A percentile compares a stretch with the other conserved stretches of the same genome.
Evolutionary conservation across 1,140 invertebrate genomes (phyloP).

Genomic region (Microplitis demolitor): DNA sequence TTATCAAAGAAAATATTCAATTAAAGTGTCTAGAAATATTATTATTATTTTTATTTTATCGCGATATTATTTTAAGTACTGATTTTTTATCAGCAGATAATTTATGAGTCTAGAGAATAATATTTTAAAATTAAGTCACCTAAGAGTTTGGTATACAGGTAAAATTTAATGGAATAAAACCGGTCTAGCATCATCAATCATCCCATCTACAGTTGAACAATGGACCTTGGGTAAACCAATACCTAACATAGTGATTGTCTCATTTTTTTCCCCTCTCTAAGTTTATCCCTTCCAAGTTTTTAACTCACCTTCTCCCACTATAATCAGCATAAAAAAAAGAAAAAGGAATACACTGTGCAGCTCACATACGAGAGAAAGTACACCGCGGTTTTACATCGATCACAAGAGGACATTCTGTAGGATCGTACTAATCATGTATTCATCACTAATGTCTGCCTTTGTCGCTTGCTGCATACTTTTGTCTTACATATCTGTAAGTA

Average conservation of each 20-base stretch:
- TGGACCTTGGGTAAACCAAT: not conserved
- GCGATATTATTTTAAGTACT: no score
- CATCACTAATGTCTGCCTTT: not conserved
- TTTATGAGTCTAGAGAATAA: no score
- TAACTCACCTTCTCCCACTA: not conserved
- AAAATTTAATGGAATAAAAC: no score
- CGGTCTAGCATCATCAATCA: not conserved
- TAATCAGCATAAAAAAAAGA: not conserved
- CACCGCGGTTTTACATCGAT: not conserved
- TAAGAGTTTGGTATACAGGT: no score
- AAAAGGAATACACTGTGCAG: not conserved
- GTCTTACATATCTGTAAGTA: not conserved
- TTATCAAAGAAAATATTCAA: no score
- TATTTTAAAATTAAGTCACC: no score
- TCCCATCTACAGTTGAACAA: not conserved
- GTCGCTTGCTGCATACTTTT: not conserved
- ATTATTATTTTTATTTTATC: no score
- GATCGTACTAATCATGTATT: not conserved
- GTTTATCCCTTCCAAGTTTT: no score
- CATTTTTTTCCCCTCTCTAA: not conserved
- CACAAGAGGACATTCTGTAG: not conserved
- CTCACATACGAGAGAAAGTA: not conserved
- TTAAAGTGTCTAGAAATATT: no score
- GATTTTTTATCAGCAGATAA: no score
- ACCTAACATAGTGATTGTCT: not conserved